Percentiles rank a stretch among this genome's conserved stretches.
phyloP scores from a whole-genome alignment of 1,140 invertebrate species.

The Leptinotarsa undecemlineata region DNA sequence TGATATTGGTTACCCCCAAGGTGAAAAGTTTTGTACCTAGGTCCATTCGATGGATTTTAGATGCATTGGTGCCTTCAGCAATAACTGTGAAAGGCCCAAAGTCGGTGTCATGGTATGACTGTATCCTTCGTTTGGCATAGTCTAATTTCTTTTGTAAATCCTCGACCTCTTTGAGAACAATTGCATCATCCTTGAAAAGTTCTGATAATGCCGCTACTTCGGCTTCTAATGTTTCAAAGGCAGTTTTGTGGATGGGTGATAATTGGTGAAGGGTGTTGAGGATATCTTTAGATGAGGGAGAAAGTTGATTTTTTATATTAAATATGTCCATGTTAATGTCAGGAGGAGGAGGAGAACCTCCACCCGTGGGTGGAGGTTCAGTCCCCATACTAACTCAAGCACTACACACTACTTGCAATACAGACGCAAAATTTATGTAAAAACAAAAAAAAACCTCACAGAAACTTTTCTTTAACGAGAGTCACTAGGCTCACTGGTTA shows the following conservation, averaged over 20 bases:
- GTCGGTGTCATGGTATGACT: background rate
- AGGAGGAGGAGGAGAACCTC: no score
- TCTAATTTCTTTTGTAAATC: background rate
- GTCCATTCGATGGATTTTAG: background rate
- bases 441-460: background rate
- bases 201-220: background rate
- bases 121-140: background rate
- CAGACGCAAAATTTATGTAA: background rate
- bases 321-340: background rate
- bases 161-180: background rate
- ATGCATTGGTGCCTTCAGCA: background rate
- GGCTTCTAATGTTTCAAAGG: background rate
- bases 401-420: background rate
- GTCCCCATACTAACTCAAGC: background rate
- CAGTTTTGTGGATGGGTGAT: background rate
- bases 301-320: background rate
- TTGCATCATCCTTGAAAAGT: background rate
- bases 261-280: background rate
- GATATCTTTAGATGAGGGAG: background rate
- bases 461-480: background rate
- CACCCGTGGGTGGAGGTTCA: background rate
- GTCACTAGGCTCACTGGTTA: background rate
- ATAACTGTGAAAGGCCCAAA: background rate
- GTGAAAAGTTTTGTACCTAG: background rate
- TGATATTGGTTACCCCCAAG: background rate